Conservation (phyloP, 2,888 invertebrate genomes). For the Orchesella flavescens region DNA sequence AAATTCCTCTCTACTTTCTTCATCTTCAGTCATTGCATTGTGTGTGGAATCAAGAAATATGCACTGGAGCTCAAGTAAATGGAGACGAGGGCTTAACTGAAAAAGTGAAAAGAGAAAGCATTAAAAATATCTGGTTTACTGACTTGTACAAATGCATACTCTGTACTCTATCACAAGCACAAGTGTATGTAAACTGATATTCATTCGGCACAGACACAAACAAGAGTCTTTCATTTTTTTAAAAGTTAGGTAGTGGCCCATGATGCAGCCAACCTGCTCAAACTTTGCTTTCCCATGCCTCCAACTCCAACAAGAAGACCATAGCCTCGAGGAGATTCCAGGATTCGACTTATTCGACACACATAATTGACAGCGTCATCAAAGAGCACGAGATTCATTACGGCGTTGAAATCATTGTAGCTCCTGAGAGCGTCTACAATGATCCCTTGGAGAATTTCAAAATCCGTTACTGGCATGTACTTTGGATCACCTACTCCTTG, state of each 20-base stretch:
- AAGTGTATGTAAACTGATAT: too few relatives aligned
- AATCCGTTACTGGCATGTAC: conserved; percentile 89
- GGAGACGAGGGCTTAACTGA: too few relatives aligned
- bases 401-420: conserved; percentile 95
- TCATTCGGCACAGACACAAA: neutral
- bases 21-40: too few relatives aligned
- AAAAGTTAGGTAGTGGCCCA: conserved; percentile 38
- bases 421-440: conserved; percentile 92
- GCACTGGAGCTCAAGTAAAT: too few relatives aligned
- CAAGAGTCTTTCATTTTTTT: conserved; percentile 26
- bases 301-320: conserved; percentile 96
- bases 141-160: neutral
- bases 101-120: too few relatives aligned
- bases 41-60: too few relatives aligned
- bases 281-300: conserved; percentile 84
- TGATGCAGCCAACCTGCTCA: conserved; percentile 93
- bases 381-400: conserved; percentile 97
- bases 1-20: too few relatives aligned
- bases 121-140: too few relatives aligned
- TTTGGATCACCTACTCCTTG: conserved; percentile 96
- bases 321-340: conserved; percentile 95
- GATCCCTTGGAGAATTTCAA: conserved; percentile 86
- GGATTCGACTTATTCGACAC: conserved; percentile 92
- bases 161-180: too few relatives aligned
- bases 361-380: conserved; percentile 99